phyloP scores from a whole-genome alignment of 2,113 vertebrate genomes.

The Vombatus ursinus region DNA sequence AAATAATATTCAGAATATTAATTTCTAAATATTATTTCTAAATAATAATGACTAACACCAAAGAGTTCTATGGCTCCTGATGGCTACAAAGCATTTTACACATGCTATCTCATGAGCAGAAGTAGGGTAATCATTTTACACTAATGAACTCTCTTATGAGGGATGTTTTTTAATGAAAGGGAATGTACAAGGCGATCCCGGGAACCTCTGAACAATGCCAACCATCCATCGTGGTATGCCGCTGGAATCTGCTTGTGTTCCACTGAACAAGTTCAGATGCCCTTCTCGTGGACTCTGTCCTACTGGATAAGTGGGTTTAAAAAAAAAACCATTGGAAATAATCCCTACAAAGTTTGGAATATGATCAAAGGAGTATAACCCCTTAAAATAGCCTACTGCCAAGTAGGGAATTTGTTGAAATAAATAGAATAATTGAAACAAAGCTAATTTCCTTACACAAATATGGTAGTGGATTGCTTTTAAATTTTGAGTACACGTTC shows the following conservation, averaged over 20 bases:
- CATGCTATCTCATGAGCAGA: not conserved
- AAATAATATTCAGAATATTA: no score
- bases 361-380: not conserved
- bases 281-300: not conserved
- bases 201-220: constrained; percentile 26
- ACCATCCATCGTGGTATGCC: not conserved
- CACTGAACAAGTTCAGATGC: constrained; percentile 1
- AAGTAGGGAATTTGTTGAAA: not conserved
- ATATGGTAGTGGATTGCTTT: not conserved
- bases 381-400: not conserved
- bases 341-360: constrained; percentile 7
- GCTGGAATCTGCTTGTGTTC: constrained; percentile 20
- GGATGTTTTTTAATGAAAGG: constrained; percentile 18
- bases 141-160: not conserved
- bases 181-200: constrained; percentile 19
- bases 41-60: not conserved
- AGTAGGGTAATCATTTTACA: constrained; percentile 19
- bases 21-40: not conserved
- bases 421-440: not conserved
- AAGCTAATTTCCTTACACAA: not conserved
- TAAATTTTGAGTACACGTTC: not conserved
- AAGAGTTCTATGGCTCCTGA: not conserved
- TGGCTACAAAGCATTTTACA: not conserved
- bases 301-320: constrained; percentile 5
- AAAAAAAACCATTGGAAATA: not conserved